phyloP scores from a whole-genome alignment of 2,888 invertebrate genomes.

The Orthosia incerta region DNA sequence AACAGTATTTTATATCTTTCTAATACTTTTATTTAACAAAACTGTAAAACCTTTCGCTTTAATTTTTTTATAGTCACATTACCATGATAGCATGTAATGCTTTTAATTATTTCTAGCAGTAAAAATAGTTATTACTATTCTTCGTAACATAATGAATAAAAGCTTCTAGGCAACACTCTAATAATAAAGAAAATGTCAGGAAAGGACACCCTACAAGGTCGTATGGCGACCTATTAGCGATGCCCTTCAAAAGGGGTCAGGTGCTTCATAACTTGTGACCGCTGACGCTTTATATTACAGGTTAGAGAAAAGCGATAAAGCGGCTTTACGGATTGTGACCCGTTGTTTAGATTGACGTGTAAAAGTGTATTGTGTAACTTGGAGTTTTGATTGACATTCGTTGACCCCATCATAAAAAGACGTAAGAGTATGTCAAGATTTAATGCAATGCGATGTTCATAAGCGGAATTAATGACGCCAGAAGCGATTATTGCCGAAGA shows the following conservation, averaged over 20 bases:
- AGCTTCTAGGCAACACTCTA: slow-evolving; percentile 26
- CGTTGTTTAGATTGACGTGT: not conserved
- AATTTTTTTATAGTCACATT: too few species aligned
- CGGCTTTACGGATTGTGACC: slow-evolving; percentile 17
- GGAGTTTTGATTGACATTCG: not conserved
- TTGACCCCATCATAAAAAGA: too few species aligned
- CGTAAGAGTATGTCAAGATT: too few species aligned
- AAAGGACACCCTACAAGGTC: slow-evolving; percentile 18
- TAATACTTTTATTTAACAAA: too few species aligned
- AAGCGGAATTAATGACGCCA: too few species aligned
- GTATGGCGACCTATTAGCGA: slow-evolving; percentile 42
- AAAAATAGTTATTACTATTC: not conserved
- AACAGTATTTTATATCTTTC: too few species aligned
- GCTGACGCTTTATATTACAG: slow-evolving; percentile 41
- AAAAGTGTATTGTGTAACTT: not conserved
- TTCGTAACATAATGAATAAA: not conserved
- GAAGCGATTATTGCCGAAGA: not conserved
- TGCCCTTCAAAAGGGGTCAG: slow-evolving; percentile 60
- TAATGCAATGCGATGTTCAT: too few species aligned
- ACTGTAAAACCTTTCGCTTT: too few species aligned
- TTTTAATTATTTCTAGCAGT: not conserved
- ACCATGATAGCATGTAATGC: not conserved
- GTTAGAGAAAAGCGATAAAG: slow-evolving; percentile 40
- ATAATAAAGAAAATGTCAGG: slow-evolving; percentile 32
- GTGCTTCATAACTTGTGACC: slow-evolving; percentile 49